These are phyloP conservation scores for Hirudinaria manillensis DNA, from an alignment of 2,888 invertebrate species.

Conservation along the genomic window DNA sequence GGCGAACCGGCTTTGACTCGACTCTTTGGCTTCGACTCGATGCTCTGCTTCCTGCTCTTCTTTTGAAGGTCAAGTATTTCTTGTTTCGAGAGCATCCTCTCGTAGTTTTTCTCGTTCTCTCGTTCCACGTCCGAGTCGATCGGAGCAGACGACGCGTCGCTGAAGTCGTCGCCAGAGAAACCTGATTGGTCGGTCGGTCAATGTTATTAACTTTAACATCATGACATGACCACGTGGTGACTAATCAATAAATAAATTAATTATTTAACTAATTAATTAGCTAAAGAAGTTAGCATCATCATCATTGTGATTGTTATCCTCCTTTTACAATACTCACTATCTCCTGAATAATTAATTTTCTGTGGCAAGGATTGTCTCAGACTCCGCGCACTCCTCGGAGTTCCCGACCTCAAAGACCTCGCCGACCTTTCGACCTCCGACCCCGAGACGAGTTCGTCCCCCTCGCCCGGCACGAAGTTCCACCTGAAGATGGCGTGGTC, in stretches of 20 bases:
- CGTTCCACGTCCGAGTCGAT: conserved; percentile 54
- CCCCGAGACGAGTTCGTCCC: background rate
- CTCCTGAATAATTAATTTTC: too few relatives aligned
- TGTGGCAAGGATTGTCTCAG: too few relatives aligned
- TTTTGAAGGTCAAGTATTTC: conserved; percentile 47
- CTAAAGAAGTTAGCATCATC: background rate
- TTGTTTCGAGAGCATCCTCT: conserved; percentile 48
- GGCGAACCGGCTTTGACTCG: background rate
- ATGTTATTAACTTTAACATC: background rate
- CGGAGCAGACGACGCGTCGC: conserved; percentile 33
- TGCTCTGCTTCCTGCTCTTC: conserved; percentile 43
- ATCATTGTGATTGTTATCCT: background rate
- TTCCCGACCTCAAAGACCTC: too few relatives aligned
- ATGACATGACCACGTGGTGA: background rate
- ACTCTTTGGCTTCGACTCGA: background rate
- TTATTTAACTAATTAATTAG: background rate
- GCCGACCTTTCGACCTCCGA: too few relatives aligned
- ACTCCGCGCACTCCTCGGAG: too few relatives aligned
- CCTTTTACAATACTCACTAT: background rate
- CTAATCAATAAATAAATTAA: background rate
- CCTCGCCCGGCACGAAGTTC: conserved; percentile 48
- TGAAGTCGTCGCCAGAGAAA: background rate
- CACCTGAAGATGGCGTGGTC: conserved; percentile 56
- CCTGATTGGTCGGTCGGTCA: background rate
- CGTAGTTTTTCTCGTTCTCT: conserved; percentile 52